A percentile compares a stretch with the other conserved stretches of the same genome.
These are phyloP conservation scores for Stenchaetothrips biformis DNA, from an alignment of 2,888 invertebrate genomes.

Conservation along the genomic window DNA sequence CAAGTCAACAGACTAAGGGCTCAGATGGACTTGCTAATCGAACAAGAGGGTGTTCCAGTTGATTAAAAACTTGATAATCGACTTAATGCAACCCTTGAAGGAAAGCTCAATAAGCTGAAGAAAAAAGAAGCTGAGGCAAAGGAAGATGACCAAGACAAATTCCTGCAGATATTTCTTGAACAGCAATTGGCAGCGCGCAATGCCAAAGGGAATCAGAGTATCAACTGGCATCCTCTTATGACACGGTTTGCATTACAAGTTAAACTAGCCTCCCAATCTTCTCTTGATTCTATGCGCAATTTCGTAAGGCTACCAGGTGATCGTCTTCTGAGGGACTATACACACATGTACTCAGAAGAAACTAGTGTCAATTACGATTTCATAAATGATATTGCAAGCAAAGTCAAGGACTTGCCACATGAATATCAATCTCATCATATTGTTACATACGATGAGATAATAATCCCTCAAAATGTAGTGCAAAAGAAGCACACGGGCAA, in stretches of 20 bases:
- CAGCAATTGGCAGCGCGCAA: neutral
- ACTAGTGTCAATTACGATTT: neutral
- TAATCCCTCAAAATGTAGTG: neutral
- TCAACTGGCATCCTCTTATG: neutral
- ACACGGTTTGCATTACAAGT: neutral
- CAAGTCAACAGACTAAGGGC: neutral
- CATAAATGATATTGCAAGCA: neutral
- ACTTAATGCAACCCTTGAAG: neutral
- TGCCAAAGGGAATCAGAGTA: neutral
- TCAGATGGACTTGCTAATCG: neutral
- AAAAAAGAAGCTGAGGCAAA: neutral
- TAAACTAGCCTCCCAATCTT: neutral
- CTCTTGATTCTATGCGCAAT: neutral
- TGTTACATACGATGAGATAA: neutral
- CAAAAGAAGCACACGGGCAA: neutral
- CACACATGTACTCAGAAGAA: neutral
- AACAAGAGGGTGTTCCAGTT: neutral
- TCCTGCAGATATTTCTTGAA: neutral
- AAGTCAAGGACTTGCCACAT: neutral
- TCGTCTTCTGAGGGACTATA: neutral
- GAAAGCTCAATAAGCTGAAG: neutral
- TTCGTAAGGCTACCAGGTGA: neutral
- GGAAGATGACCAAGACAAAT: neutral
- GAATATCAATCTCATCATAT: neutral
- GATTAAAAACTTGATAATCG: too few relatives aligned